Conservation (phyloP, 2,888 invertebrate genomes). For the Amphipoea lucens region DNA sequence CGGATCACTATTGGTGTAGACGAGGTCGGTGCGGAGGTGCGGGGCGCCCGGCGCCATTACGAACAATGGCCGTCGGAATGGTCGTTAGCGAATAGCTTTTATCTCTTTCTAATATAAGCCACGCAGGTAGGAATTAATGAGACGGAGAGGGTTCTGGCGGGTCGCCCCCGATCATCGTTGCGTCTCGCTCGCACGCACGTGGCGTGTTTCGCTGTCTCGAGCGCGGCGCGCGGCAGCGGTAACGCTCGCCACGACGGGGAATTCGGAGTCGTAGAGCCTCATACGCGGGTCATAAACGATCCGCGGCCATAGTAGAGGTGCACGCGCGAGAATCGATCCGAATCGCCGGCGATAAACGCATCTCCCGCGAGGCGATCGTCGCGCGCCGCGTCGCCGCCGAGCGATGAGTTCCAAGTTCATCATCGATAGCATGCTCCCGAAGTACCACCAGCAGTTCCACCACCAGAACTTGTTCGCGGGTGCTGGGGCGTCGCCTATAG, state of each 20-base stretch:
- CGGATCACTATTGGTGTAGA: slow-evolving; percentile 90
- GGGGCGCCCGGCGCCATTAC: slow-evolving; percentile 88
- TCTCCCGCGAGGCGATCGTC: slow-evolving; percentile 90
- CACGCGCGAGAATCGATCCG: slow-evolving; percentile 91
- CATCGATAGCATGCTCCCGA: slow-evolving; percentile 99
- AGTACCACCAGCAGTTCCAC: slow-evolving; percentile 95
- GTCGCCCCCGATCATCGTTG: slow-evolving; percentile 76
- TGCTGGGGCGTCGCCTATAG: slow-evolving; percentile 93
- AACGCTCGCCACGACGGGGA: slow-evolving; percentile 92
- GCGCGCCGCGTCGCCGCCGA: slow-evolving; percentile 90
- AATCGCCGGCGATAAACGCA: slow-evolving; percentile 90
- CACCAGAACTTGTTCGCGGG: slow-evolving; percentile 91
- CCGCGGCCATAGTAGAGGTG: slow-evolving; percentile 92
- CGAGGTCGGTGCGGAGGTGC: slow-evolving; percentile 82
- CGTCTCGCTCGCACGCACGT: slow-evolving; percentile 86
- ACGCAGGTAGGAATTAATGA: slow-evolving; percentile 90
- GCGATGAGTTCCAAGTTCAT: slow-evolving; percentile 99
- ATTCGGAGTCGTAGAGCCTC: slow-evolving; percentile 96
- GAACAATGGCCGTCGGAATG: slow-evolving; percentile 89
- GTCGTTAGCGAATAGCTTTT: slow-evolving; percentile 90
- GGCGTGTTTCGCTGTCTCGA: slow-evolving; percentile 88
- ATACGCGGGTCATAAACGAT: slow-evolving; percentile 96
- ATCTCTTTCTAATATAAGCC: slow-evolving; percentile 90
- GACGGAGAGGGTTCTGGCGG: slow-evolving; percentile 88
- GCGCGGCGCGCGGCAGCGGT: slow-evolving; percentile 89